phyloP scores from a whole-genome alignment of 92 coral and sea anemone genomes.

The Muricea muricata region DNA sequence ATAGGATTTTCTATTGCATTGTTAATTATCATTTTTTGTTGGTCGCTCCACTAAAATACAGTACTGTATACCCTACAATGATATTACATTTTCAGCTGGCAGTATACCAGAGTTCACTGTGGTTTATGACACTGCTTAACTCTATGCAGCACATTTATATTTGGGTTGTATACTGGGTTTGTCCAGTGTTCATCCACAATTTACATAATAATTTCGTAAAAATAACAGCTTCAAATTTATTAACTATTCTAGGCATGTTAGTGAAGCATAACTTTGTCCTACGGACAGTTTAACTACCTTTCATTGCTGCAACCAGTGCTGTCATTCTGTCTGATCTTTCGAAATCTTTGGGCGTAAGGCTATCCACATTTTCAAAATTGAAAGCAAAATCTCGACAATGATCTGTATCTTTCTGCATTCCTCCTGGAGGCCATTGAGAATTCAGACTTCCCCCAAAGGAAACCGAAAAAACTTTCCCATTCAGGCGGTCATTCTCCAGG shows the following conservation, averaged over 20 bases:
- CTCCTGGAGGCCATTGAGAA: conserved; percentile 81
- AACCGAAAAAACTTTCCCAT: conserved; percentile 76
- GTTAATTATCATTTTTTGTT: too few species aligned
- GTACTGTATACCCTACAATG: too few species aligned
- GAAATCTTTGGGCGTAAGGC: conserved; percentile 53
- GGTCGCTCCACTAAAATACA: too few species aligned
- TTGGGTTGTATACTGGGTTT: too few species aligned
- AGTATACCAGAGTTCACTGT: too few species aligned
- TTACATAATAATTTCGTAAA: too few species aligned
- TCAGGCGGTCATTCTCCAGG: conserved; percentile 67
- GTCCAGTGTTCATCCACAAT: too few species aligned
- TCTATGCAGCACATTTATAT: too few species aligned
- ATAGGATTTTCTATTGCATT: too few species aligned
- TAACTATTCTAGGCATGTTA: background rate
- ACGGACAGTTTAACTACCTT: conserved; percentile 41
- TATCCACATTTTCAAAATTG: conserved; percentile 64
- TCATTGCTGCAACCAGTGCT: conserved; percentile 74
- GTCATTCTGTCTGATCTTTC: conserved; percentile 67
- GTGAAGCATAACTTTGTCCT: background rate
- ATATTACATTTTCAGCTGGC: too few species aligned
- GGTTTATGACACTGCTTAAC: too few species aligned
- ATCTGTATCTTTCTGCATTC: conserved; percentile 34
- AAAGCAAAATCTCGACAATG: conserved; percentile 70
- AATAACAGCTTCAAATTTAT: background rate
- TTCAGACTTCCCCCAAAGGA: conserved; percentile 78